Base-by-base conservation (phyloP, 2,797 vertebrate species). In the Cetoscarus ocellatus region DNA sequence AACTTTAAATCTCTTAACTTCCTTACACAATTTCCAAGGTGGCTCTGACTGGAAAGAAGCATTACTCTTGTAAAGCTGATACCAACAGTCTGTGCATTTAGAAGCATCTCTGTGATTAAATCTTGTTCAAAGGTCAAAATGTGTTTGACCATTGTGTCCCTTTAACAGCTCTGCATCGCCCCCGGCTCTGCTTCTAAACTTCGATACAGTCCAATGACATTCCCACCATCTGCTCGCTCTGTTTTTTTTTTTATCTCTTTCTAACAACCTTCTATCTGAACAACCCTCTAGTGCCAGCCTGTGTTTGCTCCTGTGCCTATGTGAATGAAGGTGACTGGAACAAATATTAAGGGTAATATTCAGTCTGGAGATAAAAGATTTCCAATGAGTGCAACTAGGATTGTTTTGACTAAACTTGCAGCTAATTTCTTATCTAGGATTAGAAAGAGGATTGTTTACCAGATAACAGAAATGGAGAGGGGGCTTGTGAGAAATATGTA, bases 51-150 rank as follows among this genome's bases (percentile, higher is more conserved):
- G 14, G 8, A 72, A 68, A 45, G 39, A 58, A 67, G 47, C 17
- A n/a, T 9, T 64, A 18, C 45, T 59, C 49, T 9, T 36, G 39
- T 6, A n/a, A 11, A 18, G 62, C 36, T 42, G 19, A 48, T 57
- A 50, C 5, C 11, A 54, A 42, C 17, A 8, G 34, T 6, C 15
- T 7, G 7, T 39, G 14, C 61, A 58, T 71, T 77, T 55, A 35
- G 12, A 54, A 68, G 49, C 51, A 12, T 71, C 51, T 61, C 53
- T 69, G 52, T 64, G 54, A 77, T 76, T 59, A 65, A 86, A 79
- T 68, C 53, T 44, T 34, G n/a, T 67, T 73, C 34, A n/a, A 85
- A 86, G 85, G 86, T 89, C 82, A 82, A 43, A 67, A 50, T 56
- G 52, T 61, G 50, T 73, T 57, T 74, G 79, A 78, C 77, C 70